Base-by-base conservation (phyloP, 2,888 invertebrate species). In the Diabrotica balteata region DNA sequence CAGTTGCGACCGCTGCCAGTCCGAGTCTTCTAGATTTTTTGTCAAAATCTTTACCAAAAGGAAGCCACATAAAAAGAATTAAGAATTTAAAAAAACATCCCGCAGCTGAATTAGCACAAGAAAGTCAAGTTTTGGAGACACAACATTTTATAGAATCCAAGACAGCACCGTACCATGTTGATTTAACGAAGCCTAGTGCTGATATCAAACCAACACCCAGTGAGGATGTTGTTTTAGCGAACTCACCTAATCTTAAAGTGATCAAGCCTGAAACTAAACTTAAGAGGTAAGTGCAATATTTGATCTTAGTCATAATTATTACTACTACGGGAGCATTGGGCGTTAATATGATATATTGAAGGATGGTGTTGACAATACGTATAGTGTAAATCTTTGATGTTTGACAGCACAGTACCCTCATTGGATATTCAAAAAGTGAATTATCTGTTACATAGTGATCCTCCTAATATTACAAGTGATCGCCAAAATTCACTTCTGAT, bases 81-180 rank as follows among this genome's bases (percentile, higher is more conserved):
- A 73, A 75, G 17, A 69, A 78, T 73, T 61, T 72, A 71, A 63
- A 72, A 72, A 74, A 60, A 11, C 62, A 66, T 5, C 51, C 68
- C 8, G 47, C 32, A 17, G 45, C 67, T 8, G 66, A 66, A 42
- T 53, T 70, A 7, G 72, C 72, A 1, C 72, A 75, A 55, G 77
- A 79, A 59, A 10, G 9, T 47, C 43, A 43, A 57, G 11, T n/a
- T 11, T 45, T 57, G 45, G 78, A 79, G 52, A 84, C 86, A 0
- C 85, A 86, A 70, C 85, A 89, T 58, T 91, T 90, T 70, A 88
- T 91, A 67, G 90, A 91, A 80, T 90, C 91, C 0, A 89, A 87
- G 75, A 88, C 89, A 7, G 84, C 85, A 0, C 91, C 91, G 4
- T 91, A 91, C 75, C 88, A 87, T 65, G 91, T 91, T 32, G 91